These are phyloP conservation scores for Bombus pascuorum DNA, from an alignment of 1,140 invertebrate genomes.

Conservation along the genomic window DNA sequence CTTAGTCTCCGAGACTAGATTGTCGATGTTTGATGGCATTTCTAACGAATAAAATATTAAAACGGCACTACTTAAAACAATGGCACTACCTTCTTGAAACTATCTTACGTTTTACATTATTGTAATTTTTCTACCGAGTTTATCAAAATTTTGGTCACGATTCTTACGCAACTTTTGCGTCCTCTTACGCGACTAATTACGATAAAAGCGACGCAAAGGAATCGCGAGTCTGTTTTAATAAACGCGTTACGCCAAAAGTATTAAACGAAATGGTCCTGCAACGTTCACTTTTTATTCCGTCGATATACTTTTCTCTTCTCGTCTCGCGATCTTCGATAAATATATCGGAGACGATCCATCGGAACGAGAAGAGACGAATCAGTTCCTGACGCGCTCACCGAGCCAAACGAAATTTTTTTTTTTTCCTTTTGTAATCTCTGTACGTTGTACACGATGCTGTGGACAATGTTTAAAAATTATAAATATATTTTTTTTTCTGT, in stretches of 20 bases:
- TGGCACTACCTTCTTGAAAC: background rate
- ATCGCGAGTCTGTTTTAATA: background rate
- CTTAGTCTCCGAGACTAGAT: background rate
- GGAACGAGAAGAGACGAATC: background rate
- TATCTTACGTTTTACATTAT: background rate
- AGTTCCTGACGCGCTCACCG: constrained; percentile 39
- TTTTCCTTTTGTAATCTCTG: constrained; percentile 40
- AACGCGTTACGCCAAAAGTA: background rate
- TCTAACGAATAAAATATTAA: background rate
- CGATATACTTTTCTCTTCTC: background rate
- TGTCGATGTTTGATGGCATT: constrained; percentile 7
- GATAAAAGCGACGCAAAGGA: background rate
- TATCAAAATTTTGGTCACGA: background rate
- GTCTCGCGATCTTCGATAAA: background rate
- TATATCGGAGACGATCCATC: background rate
- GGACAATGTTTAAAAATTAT: constrained; percentile 56
- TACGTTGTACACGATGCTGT: constrained; percentile 57
- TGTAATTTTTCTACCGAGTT: background rate
- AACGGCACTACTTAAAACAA: background rate
- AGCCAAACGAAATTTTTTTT: constrained; percentile 29
- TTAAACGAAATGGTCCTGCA: constrained; percentile 13
- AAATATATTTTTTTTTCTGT: constrained; percentile 37
- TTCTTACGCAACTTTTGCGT: background rate
- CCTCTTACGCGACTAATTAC: background rate
- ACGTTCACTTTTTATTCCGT: background rate